Evolutionary conservation across 2,888 invertebrate species (phyloP), one percentile per base, ranked within the genome.

Genomic region (Acleris emargana): DNA sequence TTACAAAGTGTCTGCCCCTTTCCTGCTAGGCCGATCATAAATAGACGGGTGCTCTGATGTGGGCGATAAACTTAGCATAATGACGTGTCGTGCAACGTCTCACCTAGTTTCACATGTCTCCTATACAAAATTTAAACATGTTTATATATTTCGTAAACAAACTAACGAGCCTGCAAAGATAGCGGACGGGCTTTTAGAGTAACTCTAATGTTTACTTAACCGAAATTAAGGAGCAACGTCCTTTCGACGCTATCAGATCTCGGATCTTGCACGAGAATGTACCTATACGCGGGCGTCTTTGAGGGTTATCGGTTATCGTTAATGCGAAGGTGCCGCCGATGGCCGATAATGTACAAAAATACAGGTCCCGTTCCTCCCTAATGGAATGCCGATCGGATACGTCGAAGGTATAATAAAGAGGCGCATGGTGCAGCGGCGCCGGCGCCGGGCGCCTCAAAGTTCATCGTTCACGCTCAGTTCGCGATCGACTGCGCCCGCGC

Each of bases 151-250:
- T 25, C 51, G 28, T 47, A 59, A 60, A 17, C 38, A 45, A 38
- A 32, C 58, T 47, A 52, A 63, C 11, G 59, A 58, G n/a, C 38
- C 28, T 38, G 43, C 32, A 22, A 53, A 64, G 45, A 38, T 50
- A 47, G n/a, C 55, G 54, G 55, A 3, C 51, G 50, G 43, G 57
- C 38, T 57, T 43, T 54, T 42, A 38, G 61, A 64, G 59, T 75
- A 70, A 72, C 68, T 69, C 47, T 45, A 61, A 42, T 85, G 82
- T 89, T 87, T 80, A 82, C 77, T 72, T 88, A 79, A 86, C 88
- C 88, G 84, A 85, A 85, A 78, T 82, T 72, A 73, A 79, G 79
- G 86, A 83, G 80, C 85, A 87, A 83, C 74, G 86, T 81, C 83
- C 81, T 81, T 73, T 72, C 69, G 69, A 20, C 49, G 28, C 43